Evolutionary conservation across 2,888 invertebrate species (phyloP), one percentile per base, ranked within the genome.

Genomic region (Xylota sylvarum): DNA sequence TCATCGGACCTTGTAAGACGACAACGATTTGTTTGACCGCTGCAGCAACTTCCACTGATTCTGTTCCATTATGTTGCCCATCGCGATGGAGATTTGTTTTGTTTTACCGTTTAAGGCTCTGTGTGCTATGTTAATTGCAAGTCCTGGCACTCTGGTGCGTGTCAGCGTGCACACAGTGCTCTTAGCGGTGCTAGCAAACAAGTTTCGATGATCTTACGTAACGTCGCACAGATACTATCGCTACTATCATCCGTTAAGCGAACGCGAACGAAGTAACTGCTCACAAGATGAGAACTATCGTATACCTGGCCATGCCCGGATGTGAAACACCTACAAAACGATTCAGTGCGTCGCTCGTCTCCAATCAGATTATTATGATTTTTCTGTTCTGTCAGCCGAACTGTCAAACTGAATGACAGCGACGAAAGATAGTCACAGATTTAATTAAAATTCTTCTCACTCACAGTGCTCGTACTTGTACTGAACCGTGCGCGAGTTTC

Each of bases 1-100:
- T 85, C 85, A 85, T 85, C 81, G 85, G 76, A 85, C 85, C 85
- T 85, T 85, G 85, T 85, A 76, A 76, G 85, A 85, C 76, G 81
- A 81, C 81, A 76, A 60, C 85, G 81, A 85, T 85, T 85, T 81
- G 85, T 85, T 85, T 81, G 85, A 65, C 64, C 55, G 64, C 65
- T 76, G 58, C 65, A 80, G 52, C 76, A 70, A 65, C 70, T 80
- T 79, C 62, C 37, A 79, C 14, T 4, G 62, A 72, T 60, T 78
- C 46, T 48, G 46, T 84, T 60, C 19, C 55, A 56, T 60, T 80
- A 48, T 12, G 30, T 72, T 23, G 43, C 52, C 37, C 58, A 48
- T 74, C 58, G 14, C 52, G 48, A 27, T 46, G 62, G 46, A 7
- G 50, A 43, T 85, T 80, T 78, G 79, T 79, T 79, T 74, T 80